phyloP scores from a whole-genome alignment of 2,113 vertebrate genomes.

The Pseudolaguvia tuberculata region DNA sequence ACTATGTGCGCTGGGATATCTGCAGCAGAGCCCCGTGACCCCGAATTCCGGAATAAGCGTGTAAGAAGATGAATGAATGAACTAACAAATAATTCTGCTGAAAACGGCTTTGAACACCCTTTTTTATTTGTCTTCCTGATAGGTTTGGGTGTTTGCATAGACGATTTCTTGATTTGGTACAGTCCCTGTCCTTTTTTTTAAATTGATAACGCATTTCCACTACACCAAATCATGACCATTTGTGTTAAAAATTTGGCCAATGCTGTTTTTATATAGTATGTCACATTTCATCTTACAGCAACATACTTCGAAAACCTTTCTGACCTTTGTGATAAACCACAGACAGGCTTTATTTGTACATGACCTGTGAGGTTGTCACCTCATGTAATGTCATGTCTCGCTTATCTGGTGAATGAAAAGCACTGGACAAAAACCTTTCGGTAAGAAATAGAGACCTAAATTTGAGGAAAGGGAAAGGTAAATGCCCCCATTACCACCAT shows the following conservation, averaged over 20 bases:
- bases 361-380: not conserved
- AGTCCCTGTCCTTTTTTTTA: not conserved
- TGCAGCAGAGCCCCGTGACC: too few species aligned
- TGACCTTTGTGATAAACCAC: conserved; percentile 19
- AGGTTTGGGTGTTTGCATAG: not conserved
- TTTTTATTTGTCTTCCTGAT: not conserved
- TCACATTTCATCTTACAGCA: conserved; percentile 4
- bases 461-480: not conserved
- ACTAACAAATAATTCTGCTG: not conserved
- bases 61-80: not conserved
- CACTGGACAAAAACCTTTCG: not conserved
- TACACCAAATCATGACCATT: not conserved
- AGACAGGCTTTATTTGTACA: not conserved
- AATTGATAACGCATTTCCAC: not conserved
- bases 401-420: not conserved
- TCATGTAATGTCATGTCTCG: not conserved
- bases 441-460: not conserved
- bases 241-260: not conserved
- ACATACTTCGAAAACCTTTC: not conserved
- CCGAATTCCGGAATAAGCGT: too few species aligned
- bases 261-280: not conserved
- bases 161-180: not conserved
- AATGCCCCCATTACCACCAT: not conserved
- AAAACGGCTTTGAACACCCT: not conserved
- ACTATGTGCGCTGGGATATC: too few species aligned